A percentile compares a stretch with the other conserved stretches of the same genome.
phyloP scores from a whole-genome alignment of 2,113 vertebrate genomes.

The Suncus etruscus region DNA sequence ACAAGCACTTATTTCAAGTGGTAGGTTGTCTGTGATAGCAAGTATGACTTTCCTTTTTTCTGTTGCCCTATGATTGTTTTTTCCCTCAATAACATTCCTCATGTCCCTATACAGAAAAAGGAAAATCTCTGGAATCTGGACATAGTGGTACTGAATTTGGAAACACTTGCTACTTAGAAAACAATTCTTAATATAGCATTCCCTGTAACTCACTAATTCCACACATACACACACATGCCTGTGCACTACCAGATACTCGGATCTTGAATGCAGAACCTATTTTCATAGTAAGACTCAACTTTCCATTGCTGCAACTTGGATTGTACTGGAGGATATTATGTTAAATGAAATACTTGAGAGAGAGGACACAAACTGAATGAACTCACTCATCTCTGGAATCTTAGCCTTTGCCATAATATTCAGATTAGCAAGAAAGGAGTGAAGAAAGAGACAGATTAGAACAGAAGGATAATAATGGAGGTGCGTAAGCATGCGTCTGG shows the following conservation, averaged over 20 bases:
- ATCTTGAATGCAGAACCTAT: slow-evolving; percentile 15
- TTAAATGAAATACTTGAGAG: too few relatives aligned
- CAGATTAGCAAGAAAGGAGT: too few relatives aligned
- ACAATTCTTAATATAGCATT: background rate
- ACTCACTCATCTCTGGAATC: too few relatives aligned
- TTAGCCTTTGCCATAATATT: too few relatives aligned
- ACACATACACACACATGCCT: background rate
- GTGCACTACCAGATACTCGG: background rate
- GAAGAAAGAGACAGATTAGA: too few relatives aligned
- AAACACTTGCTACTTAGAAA: slow-evolving; percentile 49
- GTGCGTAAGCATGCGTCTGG: too few relatives aligned
- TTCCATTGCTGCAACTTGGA: background rate
- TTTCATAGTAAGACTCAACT: slow-evolving; percentile 31
- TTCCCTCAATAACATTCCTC: background rate
- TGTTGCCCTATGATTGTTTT: background rate
- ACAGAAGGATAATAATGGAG: too few relatives aligned
- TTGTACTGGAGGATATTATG: too few relatives aligned
- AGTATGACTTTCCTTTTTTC: background rate
- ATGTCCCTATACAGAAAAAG: slow-evolving; percentile 20
- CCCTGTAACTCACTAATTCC: background rate
- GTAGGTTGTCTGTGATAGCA: background rate
- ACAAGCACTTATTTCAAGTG: background rate
- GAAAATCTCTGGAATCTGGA: slow-evolving; percentile 24
- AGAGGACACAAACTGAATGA: too few relatives aligned
- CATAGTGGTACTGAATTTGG: background rate